Evolutionary conservation across 2,113 vertebrate genomes (phyloP), one percentile per base, ranked within the genome.

Genomic region (Recurvirostra avosetta): DNA sequence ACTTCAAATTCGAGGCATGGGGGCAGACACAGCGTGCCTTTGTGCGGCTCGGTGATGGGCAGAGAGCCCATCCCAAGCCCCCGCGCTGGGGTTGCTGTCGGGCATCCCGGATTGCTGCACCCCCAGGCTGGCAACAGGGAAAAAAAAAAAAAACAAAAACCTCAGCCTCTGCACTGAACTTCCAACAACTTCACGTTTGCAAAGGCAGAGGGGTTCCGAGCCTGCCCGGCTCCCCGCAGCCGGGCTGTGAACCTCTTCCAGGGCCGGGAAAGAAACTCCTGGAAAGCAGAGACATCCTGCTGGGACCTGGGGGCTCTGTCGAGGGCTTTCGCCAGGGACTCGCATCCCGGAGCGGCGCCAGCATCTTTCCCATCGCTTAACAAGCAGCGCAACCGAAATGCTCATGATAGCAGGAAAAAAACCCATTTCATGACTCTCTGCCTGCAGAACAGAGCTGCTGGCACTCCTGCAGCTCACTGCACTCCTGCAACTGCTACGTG

Each of bases 231-330:
- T 43, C 32, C 41, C 49, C 34, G 1, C 49, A 67, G 67, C 45
- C 8, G 0, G 41, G 72, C 52, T 53, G 36, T 26, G 70, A 79
- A 79, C 32, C 67, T 21, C 55, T 49, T 55, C 62, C 75, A 86
- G 47, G 34, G 72, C 85, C 5, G 7, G 62, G 76, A 70, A 92
- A 72, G 34, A 75, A 95, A 79, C 56, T 2, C 40, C 59, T 29
- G 78, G 52, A 45, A 90, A 90, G 70, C 2, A 4, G 20, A 90
- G 30, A 11, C 66, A 59, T 67, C 78, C 70, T 56, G 23, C 43
- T 2, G 11, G 78, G 65, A 74, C 0, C 8, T 0, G 0, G 70
- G 40, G 72, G 43, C 32, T 91, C 72, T 15, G 55, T 4, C 2
- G 2, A 58, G 55, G 86, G 19, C 49, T 94, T 62, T 77, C 11